phyloP scores from a whole-genome alignment of 2,888 invertebrate species.

The Odontocerum albicorne region DNA sequence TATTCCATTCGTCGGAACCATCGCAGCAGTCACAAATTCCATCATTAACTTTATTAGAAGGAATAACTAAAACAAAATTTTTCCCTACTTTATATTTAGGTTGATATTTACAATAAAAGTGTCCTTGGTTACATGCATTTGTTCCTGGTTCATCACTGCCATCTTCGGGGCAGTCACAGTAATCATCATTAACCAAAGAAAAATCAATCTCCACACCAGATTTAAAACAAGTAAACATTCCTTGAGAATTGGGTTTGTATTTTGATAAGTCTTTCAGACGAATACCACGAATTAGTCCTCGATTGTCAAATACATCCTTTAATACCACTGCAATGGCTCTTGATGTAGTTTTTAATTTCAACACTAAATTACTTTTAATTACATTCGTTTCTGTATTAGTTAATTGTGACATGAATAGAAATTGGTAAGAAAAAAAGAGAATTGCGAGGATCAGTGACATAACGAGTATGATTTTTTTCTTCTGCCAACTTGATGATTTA shows the following conservation, averaged over 20 bases:
- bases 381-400: conserved; percentile 21
- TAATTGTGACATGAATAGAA: conserved; percentile 26
- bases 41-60: conserved; percentile 87
- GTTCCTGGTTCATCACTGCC: conserved; percentile 83
- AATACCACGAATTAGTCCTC: conserved; percentile 23
- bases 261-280: conserved; percentile 15
- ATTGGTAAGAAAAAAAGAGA: conserved; percentile 30
- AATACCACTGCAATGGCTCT: background rate
- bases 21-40: conserved; percentile 94
- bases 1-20: conserved; percentile 77
- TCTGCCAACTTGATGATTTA: conserved; percentile 4
- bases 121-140: conserved; percentile 81
- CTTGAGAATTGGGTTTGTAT: conserved; percentile 43
- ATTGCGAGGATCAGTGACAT: conserved; percentile 16
- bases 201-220: conserved; percentile 55
- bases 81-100: conserved; percentile 40
- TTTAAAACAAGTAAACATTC: conserved; percentile 48
- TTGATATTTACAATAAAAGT: conserved; percentile 78
- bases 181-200: conserved; percentile 75
- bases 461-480: conserved; percentile 22
- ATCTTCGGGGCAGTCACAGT: conserved; percentile 79
- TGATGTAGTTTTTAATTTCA: conserved; percentile 1
- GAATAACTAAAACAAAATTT: conserved; percentile 57
- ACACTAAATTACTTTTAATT: no score
- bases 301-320: conserved; percentile 14